These are phyloP conservation scores for Colletes collaris DNA, from an alignment of 2,888 invertebrate genomes.

Conservation along the genomic window DNA sequence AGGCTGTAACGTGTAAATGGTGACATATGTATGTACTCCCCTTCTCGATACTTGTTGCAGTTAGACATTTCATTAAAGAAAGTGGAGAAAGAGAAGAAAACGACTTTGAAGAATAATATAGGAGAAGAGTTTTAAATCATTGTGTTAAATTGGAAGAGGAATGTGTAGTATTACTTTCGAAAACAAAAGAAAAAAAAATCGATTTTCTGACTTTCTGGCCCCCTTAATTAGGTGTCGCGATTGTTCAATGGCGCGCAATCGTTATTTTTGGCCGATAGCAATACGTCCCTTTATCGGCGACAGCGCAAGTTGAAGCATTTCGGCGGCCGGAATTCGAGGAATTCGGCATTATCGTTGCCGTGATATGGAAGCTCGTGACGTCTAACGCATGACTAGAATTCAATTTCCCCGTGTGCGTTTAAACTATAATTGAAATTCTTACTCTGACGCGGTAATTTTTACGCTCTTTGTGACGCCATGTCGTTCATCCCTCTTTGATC, in stretches of 20 bases:
- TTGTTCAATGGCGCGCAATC: background rate
- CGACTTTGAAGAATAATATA: slow-evolving; percentile 21
- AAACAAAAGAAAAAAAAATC: too few relatives aligned
- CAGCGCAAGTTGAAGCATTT: slow-evolving; percentile 28
- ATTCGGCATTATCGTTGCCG: slow-evolving; percentile 35
- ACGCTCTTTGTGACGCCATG: slow-evolving; percentile 52
- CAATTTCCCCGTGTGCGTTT: slow-evolving; percentile 36
- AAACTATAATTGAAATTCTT: slow-evolving; percentile 68
- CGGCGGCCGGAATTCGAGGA: slow-evolving; percentile 33
- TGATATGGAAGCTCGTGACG: slow-evolving; percentile 29
- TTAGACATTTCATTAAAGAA: slow-evolving; percentile 16
- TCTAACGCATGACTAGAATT: slow-evolving; percentile 44
- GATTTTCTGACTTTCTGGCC: too few relatives aligned
- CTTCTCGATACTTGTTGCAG: slow-evolving; percentile 30
- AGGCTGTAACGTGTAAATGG: too few relatives aligned
- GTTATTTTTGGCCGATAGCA: slow-evolving; percentile 12
- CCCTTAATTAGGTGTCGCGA: too few relatives aligned
- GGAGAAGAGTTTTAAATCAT: slow-evolving; percentile 13
- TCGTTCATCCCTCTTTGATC: slow-evolving; percentile 57
- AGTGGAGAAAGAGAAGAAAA: slow-evolving; percentile 18
- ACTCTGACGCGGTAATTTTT: slow-evolving; percentile 60
- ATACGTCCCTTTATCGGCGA: slow-evolving; percentile 18
- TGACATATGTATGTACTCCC: slow-evolving; percentile 1
- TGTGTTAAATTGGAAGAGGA: slow-evolving; percentile 19
- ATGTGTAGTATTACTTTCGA: background rate